A percentile compares a stretch with the other conserved stretches of the same genome.
These are phyloP conservation scores for Dendrocopos noguchii DNA, from an alignment of 2,113 vertebrate genomes.

Conservation along the genomic window DNA sequence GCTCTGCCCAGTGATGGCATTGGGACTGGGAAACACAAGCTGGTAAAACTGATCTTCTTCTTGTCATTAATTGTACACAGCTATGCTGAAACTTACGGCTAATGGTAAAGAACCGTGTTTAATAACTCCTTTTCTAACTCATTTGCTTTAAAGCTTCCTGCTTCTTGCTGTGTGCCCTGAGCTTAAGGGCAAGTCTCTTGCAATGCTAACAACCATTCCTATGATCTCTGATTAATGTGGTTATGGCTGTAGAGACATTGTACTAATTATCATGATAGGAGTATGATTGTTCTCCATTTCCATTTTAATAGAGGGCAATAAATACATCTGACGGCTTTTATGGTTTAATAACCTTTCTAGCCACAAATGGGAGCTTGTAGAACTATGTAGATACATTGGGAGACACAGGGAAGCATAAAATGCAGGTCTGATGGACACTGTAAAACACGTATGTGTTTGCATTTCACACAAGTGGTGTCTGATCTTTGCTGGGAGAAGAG, in stretches of 20 bases:
- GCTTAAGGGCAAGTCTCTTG: slow-evolving; percentile 22
- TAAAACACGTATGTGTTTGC: neutral
- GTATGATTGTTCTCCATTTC: slow-evolving; percentile 10
- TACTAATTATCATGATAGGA: slow-evolving; percentile 26
- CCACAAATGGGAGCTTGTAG: neutral
- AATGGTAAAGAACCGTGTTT: neutral
- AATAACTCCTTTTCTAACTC: neutral
- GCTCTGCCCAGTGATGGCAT: neutral
- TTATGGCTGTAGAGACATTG: slow-evolving; percentile 21
- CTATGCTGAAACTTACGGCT: neutral
- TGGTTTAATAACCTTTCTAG: neutral
- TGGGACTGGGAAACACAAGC: neutral
- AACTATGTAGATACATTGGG: neutral
- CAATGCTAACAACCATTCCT: neutral
- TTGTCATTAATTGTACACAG: neutral
- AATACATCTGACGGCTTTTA: slow-evolving; percentile 2
- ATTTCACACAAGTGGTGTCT: neutral
- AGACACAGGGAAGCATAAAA: neutral
- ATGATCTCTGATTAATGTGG: slow-evolving; percentile 18
- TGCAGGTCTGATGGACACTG: neutral
- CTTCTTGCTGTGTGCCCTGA: neutral
- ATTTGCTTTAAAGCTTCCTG: slow-evolving; percentile 23
- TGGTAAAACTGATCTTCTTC: neutral
- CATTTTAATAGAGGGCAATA: slow-evolving; percentile 24
- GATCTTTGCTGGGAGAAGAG: neutral